Evolutionary conservation across 2,113 vertebrate species (phyloP).

Genomic region (Camelus bactrianus): DNA sequence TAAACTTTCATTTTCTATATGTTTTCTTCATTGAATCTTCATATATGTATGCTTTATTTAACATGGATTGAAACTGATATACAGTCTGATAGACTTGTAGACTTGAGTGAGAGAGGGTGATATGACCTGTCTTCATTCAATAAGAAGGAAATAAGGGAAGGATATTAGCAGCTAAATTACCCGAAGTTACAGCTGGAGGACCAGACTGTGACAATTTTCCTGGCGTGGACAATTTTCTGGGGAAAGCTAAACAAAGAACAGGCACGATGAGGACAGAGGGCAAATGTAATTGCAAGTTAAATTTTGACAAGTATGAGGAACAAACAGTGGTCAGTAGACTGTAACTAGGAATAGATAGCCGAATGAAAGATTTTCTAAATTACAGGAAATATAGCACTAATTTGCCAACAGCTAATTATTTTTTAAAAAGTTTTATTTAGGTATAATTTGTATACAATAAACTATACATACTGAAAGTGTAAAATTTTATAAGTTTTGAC

Average conservation of each 20-base stretch:
- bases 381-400: not conserved
- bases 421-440: not conserved
- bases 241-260: slow-evolving; percentile 54
- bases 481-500: not conserved
- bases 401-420: not conserved
- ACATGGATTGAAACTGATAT: slow-evolving; percentile 66
- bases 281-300: slow-evolving; percentile 42
- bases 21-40: slow-evolving; percentile 53
- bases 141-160: slow-evolving; percentile 61
- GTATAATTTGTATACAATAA: not conserved
- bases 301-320: slow-evolving; percentile 21
- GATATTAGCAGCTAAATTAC: slow-evolving; percentile 60
- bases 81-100: slow-evolving; percentile 51
- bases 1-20: slow-evolving; percentile 67
- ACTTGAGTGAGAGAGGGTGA: not conserved
- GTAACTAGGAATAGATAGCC: not conserved
- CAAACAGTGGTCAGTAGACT: not conserved
- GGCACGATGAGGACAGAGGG: not conserved
- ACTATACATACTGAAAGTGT: not conserved
- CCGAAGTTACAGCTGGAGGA: slow-evolving; percentile 14
- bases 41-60: slow-evolving; percentile 68
- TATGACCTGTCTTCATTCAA: slow-evolving; percentile 61
- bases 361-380: slow-evolving; percentile 34
- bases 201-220: slow-evolving; percentile 40
- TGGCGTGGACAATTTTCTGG: slow-evolving; percentile 57